Conservation (phyloP, 1,140 invertebrate species). For the Stenopsyche tienmushanensis region DNA sequence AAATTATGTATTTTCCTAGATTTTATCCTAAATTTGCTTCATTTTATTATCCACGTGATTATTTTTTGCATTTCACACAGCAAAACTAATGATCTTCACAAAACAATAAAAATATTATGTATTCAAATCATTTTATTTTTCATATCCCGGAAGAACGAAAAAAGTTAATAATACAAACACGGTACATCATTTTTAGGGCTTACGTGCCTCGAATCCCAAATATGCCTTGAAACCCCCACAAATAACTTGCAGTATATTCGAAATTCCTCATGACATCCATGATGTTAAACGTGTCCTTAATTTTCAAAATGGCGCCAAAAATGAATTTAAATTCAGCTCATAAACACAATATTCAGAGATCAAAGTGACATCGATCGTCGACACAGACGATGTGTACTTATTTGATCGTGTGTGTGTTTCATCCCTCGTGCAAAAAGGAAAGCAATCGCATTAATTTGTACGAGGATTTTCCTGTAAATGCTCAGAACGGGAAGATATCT, state of each 20-base stretch:
- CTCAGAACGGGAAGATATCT: not conserved
- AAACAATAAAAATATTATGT: no score
- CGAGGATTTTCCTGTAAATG: slow-evolving; percentile 2
- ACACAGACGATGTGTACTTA: no score
- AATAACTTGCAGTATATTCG: not conserved
- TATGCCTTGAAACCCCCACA: not conserved
- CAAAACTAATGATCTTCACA: no score
- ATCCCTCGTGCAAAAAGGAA: not conserved
- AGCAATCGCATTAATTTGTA: slow-evolving; percentile 15
- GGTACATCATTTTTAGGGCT: not conserved
- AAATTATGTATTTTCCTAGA: no score
- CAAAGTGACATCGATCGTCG: no score
- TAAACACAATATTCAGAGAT: not conserved
- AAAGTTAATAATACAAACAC: slow-evolving; percentile 8
- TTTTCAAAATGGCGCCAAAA: not conserved
- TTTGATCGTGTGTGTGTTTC: not conserved
- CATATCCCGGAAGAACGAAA: no score
- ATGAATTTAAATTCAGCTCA: not conserved
- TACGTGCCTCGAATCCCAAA: slow-evolving; percentile 1
- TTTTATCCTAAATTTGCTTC: no score
- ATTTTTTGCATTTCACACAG: no score
- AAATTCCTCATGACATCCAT: not conserved
- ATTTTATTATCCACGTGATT: no score
- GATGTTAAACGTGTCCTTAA: slow-evolving; percentile 1
- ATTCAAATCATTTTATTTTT: no score